Percentiles rank a stretch among this genome's conserved stretches.
These are phyloP conservation scores for Pristionchus mayeri DNA, from an alignment of 2,888 invertebrate species.

Conservation along the genomic window DNA sequence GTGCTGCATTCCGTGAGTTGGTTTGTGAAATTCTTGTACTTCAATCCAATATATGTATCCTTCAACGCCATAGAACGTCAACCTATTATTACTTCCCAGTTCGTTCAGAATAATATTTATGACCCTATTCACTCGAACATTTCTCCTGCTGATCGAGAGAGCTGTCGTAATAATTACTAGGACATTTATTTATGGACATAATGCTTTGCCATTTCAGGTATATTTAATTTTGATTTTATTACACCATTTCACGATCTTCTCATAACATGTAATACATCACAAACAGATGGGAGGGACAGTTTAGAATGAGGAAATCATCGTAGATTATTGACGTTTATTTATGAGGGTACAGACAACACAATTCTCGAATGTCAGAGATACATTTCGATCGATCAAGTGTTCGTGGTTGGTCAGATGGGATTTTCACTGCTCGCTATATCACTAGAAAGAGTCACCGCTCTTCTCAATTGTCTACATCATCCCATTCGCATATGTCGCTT, in stretches of 20 bases:
- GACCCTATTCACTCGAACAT: neutral
- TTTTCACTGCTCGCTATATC: conserved; percentile 34
- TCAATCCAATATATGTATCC: no score
- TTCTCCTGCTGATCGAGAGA: neutral
- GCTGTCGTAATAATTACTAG: neutral
- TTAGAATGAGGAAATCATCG: no score
- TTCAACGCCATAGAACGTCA: no score
- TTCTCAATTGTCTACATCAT: neutral
- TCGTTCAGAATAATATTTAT: neutral
- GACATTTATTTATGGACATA: neutral
- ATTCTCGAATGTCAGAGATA: no score
- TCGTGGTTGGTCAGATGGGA: conserved; percentile 9
- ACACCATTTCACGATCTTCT: neutral
- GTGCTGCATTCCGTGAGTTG: no score
- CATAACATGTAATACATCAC: no score
- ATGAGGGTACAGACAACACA: no score
- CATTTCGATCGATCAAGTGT: neutral
- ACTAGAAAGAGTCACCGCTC: conserved; percentile 9
- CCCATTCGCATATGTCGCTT: neutral
- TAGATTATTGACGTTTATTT: no score
- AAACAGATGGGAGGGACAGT: no score
- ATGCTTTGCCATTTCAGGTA: neutral
- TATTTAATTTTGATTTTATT: neutral
- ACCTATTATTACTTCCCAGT: no score
- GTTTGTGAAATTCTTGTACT: no score